Evolutionary conservation across 2,113 vertebrate species (phyloP).

Genomic region (Mus pahari): DNA sequence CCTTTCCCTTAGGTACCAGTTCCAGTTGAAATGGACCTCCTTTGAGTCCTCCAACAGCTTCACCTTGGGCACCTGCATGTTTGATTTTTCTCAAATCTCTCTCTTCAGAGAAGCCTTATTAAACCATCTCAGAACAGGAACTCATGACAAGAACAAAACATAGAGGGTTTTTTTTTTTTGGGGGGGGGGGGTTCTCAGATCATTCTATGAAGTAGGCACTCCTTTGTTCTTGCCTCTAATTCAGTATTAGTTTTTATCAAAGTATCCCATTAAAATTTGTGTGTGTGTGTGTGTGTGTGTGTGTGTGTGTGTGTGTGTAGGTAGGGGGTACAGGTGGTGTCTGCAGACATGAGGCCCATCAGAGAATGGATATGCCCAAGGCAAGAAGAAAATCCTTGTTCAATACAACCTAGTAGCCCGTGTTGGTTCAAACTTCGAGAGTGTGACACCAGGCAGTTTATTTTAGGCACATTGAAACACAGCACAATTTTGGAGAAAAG

Average conservation of each 20-base stretch:
- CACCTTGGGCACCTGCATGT: rapidly evolving
- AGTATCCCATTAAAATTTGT: not conserved
- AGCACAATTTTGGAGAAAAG: not conserved
- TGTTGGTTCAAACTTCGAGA: not conserved
- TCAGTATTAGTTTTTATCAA: not conserved
- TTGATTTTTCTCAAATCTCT: not conserved
- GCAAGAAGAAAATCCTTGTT: not conserved
- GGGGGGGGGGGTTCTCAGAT: no score
- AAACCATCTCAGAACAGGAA: not conserved
- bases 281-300: not conserved
- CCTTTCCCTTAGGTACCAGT: no score
- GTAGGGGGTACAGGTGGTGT: not conserved
- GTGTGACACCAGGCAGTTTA: not conserved
- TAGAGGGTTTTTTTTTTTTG: not conserved
- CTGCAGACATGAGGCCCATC: not conserved
- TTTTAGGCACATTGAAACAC: not conserved
- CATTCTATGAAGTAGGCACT: not conserved
- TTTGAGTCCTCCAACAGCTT: not conserved
- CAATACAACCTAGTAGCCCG: rapidly evolving
- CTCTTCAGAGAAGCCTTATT: not conserved
- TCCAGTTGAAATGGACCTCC: not conserved
- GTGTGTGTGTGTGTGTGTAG: no score
- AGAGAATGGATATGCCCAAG: not conserved
- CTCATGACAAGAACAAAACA: not conserved
- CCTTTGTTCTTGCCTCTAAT: not conserved